Conservation (phyloP, 2,888 invertebrate genomes). For the Atethmia centrago region DNA sequence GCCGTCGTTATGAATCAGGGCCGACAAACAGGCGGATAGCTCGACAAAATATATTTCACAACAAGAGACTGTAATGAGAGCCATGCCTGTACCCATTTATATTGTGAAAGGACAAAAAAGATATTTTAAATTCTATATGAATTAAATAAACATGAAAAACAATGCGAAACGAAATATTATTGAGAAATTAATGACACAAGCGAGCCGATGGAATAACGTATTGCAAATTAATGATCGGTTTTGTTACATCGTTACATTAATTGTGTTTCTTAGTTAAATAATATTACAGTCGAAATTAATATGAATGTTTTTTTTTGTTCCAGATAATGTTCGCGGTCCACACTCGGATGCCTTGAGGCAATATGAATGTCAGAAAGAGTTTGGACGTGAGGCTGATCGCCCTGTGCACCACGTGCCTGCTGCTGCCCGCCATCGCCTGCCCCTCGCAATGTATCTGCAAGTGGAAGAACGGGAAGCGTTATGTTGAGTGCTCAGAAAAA, state of each 20-base stretch:
- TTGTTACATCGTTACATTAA: neutral
- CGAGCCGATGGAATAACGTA: conserved; percentile 8
- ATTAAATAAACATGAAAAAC: conserved; percentile 44
- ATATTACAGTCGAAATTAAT: conserved; percentile 35
- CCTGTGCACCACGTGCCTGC: conserved; percentile 86
- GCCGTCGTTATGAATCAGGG: conserved; percentile 57
- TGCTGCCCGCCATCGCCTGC: conserved; percentile 91
- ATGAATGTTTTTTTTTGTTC: conserved; percentile 78
- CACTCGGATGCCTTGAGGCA: conserved; percentile 83
- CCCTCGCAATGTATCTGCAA: conserved; percentile 96
- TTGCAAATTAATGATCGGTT: conserved; percentile 27
- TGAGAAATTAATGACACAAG: conserved; percentile 23
- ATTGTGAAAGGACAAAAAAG: conserved; percentile 39
- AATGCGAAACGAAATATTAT: conserved; percentile 25
- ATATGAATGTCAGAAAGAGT: conserved; percentile 83
- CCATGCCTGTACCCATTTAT: conserved; percentile 44
- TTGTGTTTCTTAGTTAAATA: neutral
- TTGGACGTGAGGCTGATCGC: conserved; percentile 86
- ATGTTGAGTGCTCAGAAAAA: conserved; percentile 96
- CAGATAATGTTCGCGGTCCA: conserved; percentile 84
- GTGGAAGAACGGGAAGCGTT: conserved; percentile 98
- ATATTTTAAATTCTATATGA: conserved; percentile 25
- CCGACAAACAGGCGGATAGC: conserved; percentile 50
- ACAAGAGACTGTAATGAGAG: conserved; percentile 57
- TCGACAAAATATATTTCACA: conserved; percentile 61